Base-by-base conservation (phyloP, 2,113 vertebrate genomes). In the Callipepla squamata region DNA sequence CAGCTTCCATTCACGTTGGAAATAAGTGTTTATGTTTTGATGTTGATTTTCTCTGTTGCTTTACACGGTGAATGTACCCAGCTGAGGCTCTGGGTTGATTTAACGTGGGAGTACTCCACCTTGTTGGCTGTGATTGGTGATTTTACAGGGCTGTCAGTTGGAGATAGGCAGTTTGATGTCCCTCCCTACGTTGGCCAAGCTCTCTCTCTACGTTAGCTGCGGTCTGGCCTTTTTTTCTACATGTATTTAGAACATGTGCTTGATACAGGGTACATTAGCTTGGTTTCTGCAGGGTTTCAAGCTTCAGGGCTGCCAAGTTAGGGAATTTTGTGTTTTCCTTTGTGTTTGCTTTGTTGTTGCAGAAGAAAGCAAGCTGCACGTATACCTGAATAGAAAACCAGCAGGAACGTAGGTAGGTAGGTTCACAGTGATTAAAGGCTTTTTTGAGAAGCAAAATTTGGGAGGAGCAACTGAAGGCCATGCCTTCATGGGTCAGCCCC, bases 11-110 rank as follows among this genome's bases (percentile, higher is more conserved):
- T 93, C 63, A 3, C 32, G 10, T 65, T 90, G 47, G 57, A 87
- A 90, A 67, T 75, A 61, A 44, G 16, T 86, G 17, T 73, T 70
- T 78, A 47, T 51, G 8, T 86, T 90, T 90, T 68, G n/a, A 25
- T 42, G 21, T 22, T 86, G 75, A 32, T 77, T 80, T 93, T 86
- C 58, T 63, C 25, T 1, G 28, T 77, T 85, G 21, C 30, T 88
- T 90, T 70, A 4, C 32, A 4, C 8, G 5, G 32, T 73, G 17
- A 62, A 47, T 44, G 13, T 38, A 61, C 40, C 47, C 47, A 57
- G 21, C 19, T 1, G 0, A 18, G 23, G 73, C 38, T 11, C 22
- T 61, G 50, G 73, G 75, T 38, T 79, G 21, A 18, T 23, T 44
- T 83, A 47, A 23, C 10, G 6, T 0, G 16, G 44, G 70, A 61